Evolutionary conservation across 1,140 invertebrate genomes (phyloP).

Genomic region (Drosophila punjabiensis): DNA sequence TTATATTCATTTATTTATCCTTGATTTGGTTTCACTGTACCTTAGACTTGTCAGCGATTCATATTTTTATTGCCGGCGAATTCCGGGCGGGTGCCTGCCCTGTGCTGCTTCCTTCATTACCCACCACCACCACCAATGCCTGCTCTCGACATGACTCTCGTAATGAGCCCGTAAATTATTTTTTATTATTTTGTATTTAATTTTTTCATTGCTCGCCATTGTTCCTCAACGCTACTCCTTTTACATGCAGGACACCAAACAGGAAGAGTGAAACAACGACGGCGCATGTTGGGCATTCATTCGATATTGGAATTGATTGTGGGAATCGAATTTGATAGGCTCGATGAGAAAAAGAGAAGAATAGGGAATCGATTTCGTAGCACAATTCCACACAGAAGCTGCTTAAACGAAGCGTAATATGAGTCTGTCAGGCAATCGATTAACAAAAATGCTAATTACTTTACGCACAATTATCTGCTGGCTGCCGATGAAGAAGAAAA

Average conservation of each 20-base stretch:
- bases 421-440: conserved; percentile 47
- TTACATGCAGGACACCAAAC: conserved; percentile 16
- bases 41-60: conserved; percentile 19
- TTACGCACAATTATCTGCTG: conserved; percentile 64
- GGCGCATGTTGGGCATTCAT: conserved; percentile 67
- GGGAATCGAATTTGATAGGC: conserved; percentile 51
- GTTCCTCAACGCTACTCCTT: conserved; percentile 45
- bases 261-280: conserved; percentile 15
- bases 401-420: conserved; percentile 11
- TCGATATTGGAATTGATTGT: conserved; percentile 70
- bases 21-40: conserved; percentile 21
- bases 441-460: conserved; percentile 72
- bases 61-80: conserved; percentile 68
- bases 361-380: neutral
- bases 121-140: neutral
- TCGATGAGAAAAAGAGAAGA: neutral
- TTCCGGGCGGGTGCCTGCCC: conserved; percentile 60
- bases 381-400: conserved; percentile 1
- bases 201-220: conserved; percentile 71
- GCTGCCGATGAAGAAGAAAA: neutral
- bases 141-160: conserved; percentile 49
- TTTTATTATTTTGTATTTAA: conserved; percentile 84
- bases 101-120: conserved; percentile 8
- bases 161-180: conserved; percentile 83
- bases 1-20: neutral